Evolutionary conservation across 2,888 invertebrate species (phyloP).

Genomic region (Agrilus cyanescens): DNA sequence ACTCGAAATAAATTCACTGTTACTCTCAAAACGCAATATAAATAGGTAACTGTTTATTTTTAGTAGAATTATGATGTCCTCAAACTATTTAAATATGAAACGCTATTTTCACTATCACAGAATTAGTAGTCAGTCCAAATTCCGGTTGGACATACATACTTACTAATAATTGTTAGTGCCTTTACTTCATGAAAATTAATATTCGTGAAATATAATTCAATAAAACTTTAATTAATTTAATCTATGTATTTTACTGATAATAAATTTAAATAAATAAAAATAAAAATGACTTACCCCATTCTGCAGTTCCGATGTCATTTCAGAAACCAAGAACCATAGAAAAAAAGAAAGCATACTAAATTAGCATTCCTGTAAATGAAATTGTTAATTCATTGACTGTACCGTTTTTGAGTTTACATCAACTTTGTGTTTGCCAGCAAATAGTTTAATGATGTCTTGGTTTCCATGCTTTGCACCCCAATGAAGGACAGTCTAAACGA

Average conservation of each 20-base stretch:
- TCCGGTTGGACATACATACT: too few relatives aligned
- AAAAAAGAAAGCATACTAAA: slow-evolving; percentile 6
- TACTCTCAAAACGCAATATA: too few relatives aligned
- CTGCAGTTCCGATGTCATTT: slow-evolving; percentile 27
- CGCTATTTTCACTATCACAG: too few relatives aligned
- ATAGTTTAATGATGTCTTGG: slow-evolving; percentile 78
- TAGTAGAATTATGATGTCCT: too few relatives aligned
- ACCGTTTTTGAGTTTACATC: slow-evolving; percentile 82
- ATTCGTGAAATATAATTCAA: too few relatives aligned
- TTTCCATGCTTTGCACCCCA: slow-evolving; percentile 95
- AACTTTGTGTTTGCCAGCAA: slow-evolving; percentile 79
- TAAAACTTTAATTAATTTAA: too few relatives aligned
- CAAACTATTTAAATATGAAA: too few relatives aligned
- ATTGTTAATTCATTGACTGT: slow-evolving; percentile 30
- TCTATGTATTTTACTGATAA: not conserved
- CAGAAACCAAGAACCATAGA: slow-evolving; percentile 5
- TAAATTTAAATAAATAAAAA: not conserved
- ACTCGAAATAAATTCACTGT: too few relatives aligned
- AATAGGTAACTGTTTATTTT: too few relatives aligned
- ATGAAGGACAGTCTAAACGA: slow-evolving; percentile 81
- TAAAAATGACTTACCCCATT: slow-evolving; percentile 43
- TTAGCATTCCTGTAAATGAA: slow-evolving; percentile 1
- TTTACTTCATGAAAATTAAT: too few relatives aligned
- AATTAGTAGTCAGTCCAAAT: too few relatives aligned
- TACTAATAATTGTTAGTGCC: too few relatives aligned